Evolutionary conservation across 2,888 invertebrate species (phyloP).

Genomic region (Brachycybe producta): DNA sequence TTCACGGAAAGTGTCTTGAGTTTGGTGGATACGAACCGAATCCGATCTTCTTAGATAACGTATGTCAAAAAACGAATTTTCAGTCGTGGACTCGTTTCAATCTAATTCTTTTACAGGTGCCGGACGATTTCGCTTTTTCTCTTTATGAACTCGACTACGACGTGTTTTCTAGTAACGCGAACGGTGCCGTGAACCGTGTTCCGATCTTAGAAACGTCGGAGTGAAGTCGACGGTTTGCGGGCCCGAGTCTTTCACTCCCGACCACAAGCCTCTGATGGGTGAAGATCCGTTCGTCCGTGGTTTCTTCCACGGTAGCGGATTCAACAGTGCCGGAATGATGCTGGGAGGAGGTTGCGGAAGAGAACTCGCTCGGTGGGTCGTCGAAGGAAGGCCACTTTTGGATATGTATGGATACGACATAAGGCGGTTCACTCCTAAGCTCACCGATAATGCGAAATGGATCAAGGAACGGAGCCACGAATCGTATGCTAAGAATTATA

Average conservation of each 20-base stretch:
- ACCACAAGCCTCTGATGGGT: slow-evolving; percentile 77
- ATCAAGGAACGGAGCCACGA: slow-evolving; percentile 71
- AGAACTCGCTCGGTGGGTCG: slow-evolving; percentile 73
- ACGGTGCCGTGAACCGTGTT: slow-evolving; percentile 53
- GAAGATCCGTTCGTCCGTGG: slow-evolving; percentile 43
- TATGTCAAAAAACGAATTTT: slow-evolving; percentile 27
- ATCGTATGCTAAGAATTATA: slow-evolving; percentile 76
- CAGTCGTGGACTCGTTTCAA: neutral
- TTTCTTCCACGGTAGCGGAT: slow-evolving; percentile 72
- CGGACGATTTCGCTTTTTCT: slow-evolving; percentile 64
- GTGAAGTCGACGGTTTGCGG: slow-evolving; percentile 79
- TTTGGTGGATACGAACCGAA: slow-evolving; percentile 81
- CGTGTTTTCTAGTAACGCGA: slow-evolving; percentile 61
- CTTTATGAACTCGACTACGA: slow-evolving; percentile 79
- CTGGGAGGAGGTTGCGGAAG: slow-evolving; percentile 74
- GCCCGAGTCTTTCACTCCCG: slow-evolving; percentile 83
- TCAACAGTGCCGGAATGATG: slow-evolving; percentile 87
- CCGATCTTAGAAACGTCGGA: slow-evolving; percentile 60
- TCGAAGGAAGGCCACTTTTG: slow-evolving; percentile 63
- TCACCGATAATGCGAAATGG: slow-evolving; percentile 59
- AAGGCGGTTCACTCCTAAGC: slow-evolving; percentile 56
- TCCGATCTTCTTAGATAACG: slow-evolving; percentile 64
- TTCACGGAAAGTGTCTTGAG: slow-evolving; percentile 67
- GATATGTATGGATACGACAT: slow-evolving; percentile 80
- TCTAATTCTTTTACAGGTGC: slow-evolving; percentile 39